A percentile compares a stretch with the other conserved stretches of the same genome.
These are phyloP conservation scores for Tetramorium alpestre DNA, from an alignment of 1,140 invertebrate genomes.

Conservation along the genomic window DNA sequence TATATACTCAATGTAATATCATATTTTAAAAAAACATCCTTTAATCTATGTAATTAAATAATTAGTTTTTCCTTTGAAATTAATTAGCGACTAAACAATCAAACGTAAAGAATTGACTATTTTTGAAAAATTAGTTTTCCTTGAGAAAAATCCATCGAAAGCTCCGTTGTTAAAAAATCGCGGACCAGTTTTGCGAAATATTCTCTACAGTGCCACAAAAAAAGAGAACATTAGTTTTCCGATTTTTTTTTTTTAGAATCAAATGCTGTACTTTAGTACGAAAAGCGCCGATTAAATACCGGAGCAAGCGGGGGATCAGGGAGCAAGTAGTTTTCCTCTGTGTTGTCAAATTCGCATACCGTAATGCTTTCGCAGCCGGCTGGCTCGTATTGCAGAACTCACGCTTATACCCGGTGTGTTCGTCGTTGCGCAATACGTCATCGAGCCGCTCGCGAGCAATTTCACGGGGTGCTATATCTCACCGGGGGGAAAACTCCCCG, in stretches of 20 bases:
- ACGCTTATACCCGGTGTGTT: conserved; percentile 37
- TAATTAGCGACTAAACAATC: neutral
- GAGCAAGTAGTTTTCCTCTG: conserved; percentile 32
- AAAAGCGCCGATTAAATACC: conserved; percentile 31
- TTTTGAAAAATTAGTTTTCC: neutral
- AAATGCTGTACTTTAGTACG: neutral
- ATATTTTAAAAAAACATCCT: neutral
- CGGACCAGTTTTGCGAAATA: neutral
- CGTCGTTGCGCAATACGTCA: conserved; percentile 56
- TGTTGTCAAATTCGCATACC: conserved; percentile 46
- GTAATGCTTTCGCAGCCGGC: conserved; percentile 15
- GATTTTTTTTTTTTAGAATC: neutral
- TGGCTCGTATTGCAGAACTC: conserved; percentile 34
- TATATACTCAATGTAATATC: neutral
- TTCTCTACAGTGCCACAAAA: neutral
- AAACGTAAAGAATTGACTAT: neutral
- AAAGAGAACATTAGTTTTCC: neutral
- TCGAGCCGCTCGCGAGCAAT: conserved; percentile 58
- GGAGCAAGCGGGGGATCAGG: neutral
- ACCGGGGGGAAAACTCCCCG: conserved; percentile 57
- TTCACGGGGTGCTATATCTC: conserved; percentile 67
- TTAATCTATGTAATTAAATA: neutral
- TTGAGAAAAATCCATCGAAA: neutral
- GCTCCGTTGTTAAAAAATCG: neutral
- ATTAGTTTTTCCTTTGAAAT: neutral